Evolutionary conservation across 2,888 invertebrate species (phyloP), one percentile per base, ranked within the genome.

Genomic region (Endotricha flammealis): DNA sequence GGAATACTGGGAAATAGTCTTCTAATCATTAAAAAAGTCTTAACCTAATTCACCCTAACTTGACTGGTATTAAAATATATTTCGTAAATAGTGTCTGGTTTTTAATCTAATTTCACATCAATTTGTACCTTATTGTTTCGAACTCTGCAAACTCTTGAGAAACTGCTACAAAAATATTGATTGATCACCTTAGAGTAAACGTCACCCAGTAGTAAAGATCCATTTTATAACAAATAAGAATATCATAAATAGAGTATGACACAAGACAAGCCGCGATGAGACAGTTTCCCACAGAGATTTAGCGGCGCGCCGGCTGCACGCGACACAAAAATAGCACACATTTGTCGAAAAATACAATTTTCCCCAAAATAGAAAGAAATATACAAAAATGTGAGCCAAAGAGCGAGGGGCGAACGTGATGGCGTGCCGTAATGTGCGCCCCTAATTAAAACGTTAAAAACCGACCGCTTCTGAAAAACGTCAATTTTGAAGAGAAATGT

Each of bases 401-500:
- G 76, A 74, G 78, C 79, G 82, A 81, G 83, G 85, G 86, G 82
- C 79, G 81, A 78, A 70, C 79, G 81, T 74, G 81, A 73, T 72
- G 78, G 80, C 82, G 79, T 70, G 77, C 77, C 78, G 82, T 86
- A 86, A 86, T 86, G 83, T 73, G 82, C 82, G 83, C 83, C 85
- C 83, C 86, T 86, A 85, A 86, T 86, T 85, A 85, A 86, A 85
- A 85, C 78, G 85, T 85, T 86, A 85, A 86, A 85, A 86, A 86
- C 81, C 81, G 65, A 77, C 82, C 71, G 80, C 68, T 83, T 76
- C 79, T 75, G 80, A 82, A 86, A 83, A 82, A 82, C 77, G 85
- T 81, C 85, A 85, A 81, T 85, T 86, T 72, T 72, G 77, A 83
- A 83, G 82, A 85, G 81, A 83, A 81, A 86, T 83, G 82, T 82